phyloP scores from a whole-genome alignment of 1,140 invertebrate species.

The Drosophila ogumai region DNA sequence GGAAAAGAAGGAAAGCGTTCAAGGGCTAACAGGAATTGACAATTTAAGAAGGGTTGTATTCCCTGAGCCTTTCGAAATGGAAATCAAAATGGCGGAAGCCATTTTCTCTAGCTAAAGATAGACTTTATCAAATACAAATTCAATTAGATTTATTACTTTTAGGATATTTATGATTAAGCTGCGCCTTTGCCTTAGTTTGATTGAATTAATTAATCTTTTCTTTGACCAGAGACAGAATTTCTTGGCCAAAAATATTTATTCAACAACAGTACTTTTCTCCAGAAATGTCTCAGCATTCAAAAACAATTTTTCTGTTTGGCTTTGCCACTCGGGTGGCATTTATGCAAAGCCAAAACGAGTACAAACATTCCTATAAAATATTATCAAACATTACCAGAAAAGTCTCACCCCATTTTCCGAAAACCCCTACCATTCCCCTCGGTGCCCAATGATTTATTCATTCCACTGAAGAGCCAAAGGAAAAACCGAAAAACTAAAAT shows the following conservation, averaged over 20 bases:
- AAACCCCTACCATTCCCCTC: constrained; percentile 30
- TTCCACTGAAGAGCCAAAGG: constrained; percentile 29
- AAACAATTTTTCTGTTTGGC: constrained; percentile 8
- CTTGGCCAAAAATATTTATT: neutral
- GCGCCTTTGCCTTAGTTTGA: neutral
- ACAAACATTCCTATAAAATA: constrained; percentile 40
- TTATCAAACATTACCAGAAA: constrained; percentile 48
- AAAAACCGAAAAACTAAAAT: constrained; percentile 30
- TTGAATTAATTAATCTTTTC: neutral
- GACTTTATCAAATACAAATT: neutral
- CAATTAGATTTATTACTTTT: neutral
- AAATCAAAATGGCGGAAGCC: neutral
- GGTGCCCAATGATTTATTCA: constrained; percentile 47
- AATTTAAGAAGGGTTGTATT: constrained; percentile 6
- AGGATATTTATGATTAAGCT: neutral
- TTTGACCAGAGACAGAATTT: neutral
- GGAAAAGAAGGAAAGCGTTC: constrained; percentile 4
- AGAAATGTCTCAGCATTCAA: no score
- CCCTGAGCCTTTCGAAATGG: neutral
- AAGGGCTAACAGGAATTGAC: constrained; percentile 14
- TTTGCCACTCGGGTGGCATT: constrained; percentile 12
- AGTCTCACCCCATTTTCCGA: constrained; percentile 10
- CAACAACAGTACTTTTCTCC: neutral
- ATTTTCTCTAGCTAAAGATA: neutral
- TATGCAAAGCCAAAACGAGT: constrained; percentile 44